These are phyloP conservation scores for Macrochelys suwanniensis DNA, from an alignment of 2,797 vertebrate genomes.

Conservation along the genomic window DNA sequence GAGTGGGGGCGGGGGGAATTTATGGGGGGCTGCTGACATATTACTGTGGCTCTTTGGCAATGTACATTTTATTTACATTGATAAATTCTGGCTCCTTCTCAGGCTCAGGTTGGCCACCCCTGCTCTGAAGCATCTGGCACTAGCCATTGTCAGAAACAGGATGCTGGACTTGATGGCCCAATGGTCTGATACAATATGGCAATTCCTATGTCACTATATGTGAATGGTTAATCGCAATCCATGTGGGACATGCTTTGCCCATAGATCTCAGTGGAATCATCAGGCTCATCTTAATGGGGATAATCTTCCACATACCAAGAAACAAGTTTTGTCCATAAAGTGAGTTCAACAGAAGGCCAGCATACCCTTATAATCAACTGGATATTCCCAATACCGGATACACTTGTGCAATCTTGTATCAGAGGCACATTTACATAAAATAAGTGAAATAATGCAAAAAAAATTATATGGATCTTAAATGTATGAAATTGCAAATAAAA, in stretches of 20 bases:
- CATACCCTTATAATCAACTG: not conserved
- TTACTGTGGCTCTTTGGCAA: too few species aligned
- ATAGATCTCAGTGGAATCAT: not conserved
- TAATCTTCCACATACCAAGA: not conserved
- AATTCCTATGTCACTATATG: not conserved
- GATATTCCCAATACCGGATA: fast-evolving
- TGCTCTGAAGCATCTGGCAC: not conserved
- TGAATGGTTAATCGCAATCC: not conserved
- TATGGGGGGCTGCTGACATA: too few species aligned
- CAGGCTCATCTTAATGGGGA: not conserved
- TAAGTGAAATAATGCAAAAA: not conserved
- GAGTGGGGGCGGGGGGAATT: too few species aligned
- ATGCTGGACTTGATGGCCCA: not conserved
- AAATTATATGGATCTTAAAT: not conserved
- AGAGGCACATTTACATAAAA: not conserved
- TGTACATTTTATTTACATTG: too few species aligned
- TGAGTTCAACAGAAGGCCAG: not conserved
- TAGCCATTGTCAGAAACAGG: not conserved
- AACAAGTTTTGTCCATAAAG: not conserved
- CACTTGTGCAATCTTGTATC: not conserved
- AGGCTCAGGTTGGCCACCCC: too few species aligned
- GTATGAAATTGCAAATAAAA: not conserved
- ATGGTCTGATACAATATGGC: not conserved
- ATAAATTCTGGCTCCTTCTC: too few species aligned
- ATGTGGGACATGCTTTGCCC: not conserved